Evolutionary conservation across 2,797 vertebrate species (phyloP).

Genomic region (Distichodus sexfasciatus): DNA sequence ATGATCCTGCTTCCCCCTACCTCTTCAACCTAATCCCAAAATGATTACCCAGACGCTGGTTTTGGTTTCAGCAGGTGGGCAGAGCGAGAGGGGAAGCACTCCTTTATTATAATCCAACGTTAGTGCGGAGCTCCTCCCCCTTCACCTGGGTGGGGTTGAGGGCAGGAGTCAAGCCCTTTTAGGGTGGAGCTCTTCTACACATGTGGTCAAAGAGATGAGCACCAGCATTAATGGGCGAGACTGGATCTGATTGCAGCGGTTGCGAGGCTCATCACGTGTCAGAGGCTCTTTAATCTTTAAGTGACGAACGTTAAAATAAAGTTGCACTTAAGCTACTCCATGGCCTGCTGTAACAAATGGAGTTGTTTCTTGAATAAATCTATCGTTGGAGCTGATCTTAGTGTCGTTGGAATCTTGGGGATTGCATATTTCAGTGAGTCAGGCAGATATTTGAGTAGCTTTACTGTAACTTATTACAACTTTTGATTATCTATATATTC

Average conservation of each 20-base stretch:
- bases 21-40: constrained; percentile 48
- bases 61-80: constrained; percentile 73
- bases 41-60: constrained; percentile 58
- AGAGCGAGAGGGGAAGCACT: constrained; percentile 59
- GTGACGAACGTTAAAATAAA: too few relatives aligned
- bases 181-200: constrained; percentile 60
- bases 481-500: too few relatives aligned
- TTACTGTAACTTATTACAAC: too few relatives aligned
- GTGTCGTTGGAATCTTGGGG: too few relatives aligned
- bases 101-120: constrained; percentile 64
- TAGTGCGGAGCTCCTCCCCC: constrained; percentile 42
- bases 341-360: too few relatives aligned
- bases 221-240: constrained; percentile 59
- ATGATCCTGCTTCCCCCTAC: constrained; percentile 37
- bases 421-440: too few relatives aligned
- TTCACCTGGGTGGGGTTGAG: constrained; percentile 59
- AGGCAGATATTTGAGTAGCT: too few relatives aligned
- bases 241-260: constrained; percentile 75
- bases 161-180: constrained; percentile 67
- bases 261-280: constrained; percentile 74
- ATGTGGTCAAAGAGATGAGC: constrained; percentile 73
- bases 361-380: too few relatives aligned
- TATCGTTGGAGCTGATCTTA: too few relatives aligned
- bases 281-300: too few relatives aligned
- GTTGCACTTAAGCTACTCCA: too few relatives aligned